phyloP scores from a whole-genome alignment of 2,888 invertebrate species.

The Tryphoninae sp. region DNA sequence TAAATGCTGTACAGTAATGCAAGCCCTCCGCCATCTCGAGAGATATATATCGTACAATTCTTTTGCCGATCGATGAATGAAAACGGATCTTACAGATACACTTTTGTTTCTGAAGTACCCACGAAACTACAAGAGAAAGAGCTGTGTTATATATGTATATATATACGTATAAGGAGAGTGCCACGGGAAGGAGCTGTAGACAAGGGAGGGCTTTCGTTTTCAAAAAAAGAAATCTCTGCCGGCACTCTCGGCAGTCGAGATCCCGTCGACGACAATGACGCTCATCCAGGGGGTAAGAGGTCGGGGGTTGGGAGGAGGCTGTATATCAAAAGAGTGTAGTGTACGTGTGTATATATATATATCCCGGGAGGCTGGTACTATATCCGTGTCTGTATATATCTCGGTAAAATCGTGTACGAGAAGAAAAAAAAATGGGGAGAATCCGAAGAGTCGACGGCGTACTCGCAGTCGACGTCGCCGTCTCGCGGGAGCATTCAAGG shows the following conservation, averaged over 20 bases:
- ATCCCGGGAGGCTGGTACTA: slow-evolving; percentile 52
- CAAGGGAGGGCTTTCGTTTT: slow-evolving; percentile 40
- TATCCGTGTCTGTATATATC: slow-evolving; percentile 28
- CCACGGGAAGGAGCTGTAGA: slow-evolving; percentile 38
- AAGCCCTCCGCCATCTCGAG: slow-evolving; percentile 21
- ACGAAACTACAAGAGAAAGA: slow-evolving; percentile 20
- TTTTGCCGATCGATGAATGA: slow-evolving; percentile 26
- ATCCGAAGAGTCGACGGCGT: slow-evolving; percentile 54
- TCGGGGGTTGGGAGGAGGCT: slow-evolving; percentile 18
- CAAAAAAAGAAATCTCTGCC: slow-evolving; percentile 42
- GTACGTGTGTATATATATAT: slow-evolving; percentile 42
- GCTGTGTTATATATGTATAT: not conserved
- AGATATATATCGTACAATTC: slow-evolving; percentile 1
- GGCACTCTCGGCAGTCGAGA: slow-evolving; percentile 13
- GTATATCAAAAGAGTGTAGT: slow-evolving; percentile 18
- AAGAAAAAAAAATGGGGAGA: slow-evolving; percentile 44
- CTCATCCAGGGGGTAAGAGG: slow-evolving; percentile 48
- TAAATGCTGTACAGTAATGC: not conserved
- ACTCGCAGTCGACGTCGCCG: slow-evolving; percentile 47
- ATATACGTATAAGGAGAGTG: not conserved
- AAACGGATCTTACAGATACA: slow-evolving; percentile 46
- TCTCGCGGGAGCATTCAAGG: slow-evolving; percentile 67
- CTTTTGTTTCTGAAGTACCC: slow-evolving; percentile 59
- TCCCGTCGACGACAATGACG: slow-evolving; percentile 62
- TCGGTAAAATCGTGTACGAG: slow-evolving; percentile 50